These are phyloP conservation scores for Zapornia atra DNA, from an alignment of 2,113 vertebrate genomes.

Conservation along the genomic window DNA sequence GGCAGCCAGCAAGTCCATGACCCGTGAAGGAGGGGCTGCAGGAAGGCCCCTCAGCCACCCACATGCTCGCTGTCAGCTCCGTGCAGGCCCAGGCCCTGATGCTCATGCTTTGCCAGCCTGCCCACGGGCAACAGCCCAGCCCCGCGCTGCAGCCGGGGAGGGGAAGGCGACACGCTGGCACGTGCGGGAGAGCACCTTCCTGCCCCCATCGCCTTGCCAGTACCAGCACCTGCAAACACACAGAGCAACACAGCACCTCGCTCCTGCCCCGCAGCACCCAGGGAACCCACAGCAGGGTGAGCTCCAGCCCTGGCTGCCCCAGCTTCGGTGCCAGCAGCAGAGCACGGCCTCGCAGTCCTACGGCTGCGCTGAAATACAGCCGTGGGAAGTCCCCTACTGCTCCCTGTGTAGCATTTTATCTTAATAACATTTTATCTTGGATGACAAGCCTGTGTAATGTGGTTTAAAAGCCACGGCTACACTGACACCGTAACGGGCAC, in stretches of 20 bases:
- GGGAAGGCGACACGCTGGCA: neutral
- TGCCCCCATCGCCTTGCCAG: fast-evolving
- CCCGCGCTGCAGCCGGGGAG: neutral
- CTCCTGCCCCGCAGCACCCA: neutral
- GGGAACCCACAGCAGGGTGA: neutral
- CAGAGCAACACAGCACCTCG: fast-evolving
- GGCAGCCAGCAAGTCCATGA: constrained; percentile 10
- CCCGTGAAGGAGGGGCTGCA: neutral
- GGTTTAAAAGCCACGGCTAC: constrained; percentile 77
- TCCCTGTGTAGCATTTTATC: constrained; percentile 78
- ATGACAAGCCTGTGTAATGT: constrained; percentile 78
- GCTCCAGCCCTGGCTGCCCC: neutral
- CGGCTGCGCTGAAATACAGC: constrained; percentile 60
- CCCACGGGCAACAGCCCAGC: neutral
- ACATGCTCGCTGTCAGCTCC: constrained; percentile 48
- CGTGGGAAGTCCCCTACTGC: constrained; percentile 69
- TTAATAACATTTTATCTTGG: constrained; percentile 83
- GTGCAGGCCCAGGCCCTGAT: neutral
- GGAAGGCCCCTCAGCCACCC: neutral
- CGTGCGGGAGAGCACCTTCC: neutral
- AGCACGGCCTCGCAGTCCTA: neutral
- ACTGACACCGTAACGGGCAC: constrained; percentile 24
- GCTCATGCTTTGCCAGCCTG: neutral
- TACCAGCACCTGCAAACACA: too few species aligned
- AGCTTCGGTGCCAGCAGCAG: neutral